Evolutionary conservation across 2,797 vertebrate species (phyloP).

Genomic region (Clarias platycephalus): DNA sequence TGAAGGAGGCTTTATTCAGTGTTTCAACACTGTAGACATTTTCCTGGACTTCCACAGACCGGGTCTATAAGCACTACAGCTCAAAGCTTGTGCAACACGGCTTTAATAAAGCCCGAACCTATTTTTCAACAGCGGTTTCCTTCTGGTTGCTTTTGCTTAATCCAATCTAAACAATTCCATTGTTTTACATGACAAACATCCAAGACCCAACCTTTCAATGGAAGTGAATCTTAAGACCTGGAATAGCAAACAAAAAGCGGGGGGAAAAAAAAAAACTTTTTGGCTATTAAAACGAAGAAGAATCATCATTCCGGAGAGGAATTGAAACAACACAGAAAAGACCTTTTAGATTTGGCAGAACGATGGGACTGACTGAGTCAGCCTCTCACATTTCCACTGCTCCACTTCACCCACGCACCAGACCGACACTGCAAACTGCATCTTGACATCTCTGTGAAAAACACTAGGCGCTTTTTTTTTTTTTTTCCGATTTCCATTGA

Average conservation of each 20-base stretch:
- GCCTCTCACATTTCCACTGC: constrained; percentile 40
- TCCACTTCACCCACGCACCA: constrained; percentile 30
- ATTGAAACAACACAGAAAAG: constrained; percentile 25
- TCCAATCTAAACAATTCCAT: not conserved
- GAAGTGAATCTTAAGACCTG: not conserved
- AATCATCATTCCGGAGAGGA: not conserved
- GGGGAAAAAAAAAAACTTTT: too few relatives aligned
- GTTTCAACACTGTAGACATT: not conserved
- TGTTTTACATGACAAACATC: not conserved
- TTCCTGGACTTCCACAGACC: not conserved
- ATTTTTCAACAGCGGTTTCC: not conserved
- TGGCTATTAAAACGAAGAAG: not conserved
- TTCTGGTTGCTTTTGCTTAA: not conserved
- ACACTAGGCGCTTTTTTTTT: not conserved
- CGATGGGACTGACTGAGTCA: constrained; percentile 34
- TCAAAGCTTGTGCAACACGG: not conserved
- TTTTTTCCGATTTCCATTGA: not conserved
- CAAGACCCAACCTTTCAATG: not conserved
- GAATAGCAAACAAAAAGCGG: not conserved
- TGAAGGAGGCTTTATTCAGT: not conserved
- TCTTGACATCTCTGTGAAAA: not conserved
- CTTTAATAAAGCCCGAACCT: not conserved
- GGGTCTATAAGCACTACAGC: not conserved
- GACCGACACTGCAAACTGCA: constrained; percentile 6
- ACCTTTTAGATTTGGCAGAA: constrained; percentile 37